Percentiles rank a stretch among this genome's conserved stretches.
Conservation (phyloP, 2,888 invertebrate genomes). For the Cryptocephalus moraei region DNA sequence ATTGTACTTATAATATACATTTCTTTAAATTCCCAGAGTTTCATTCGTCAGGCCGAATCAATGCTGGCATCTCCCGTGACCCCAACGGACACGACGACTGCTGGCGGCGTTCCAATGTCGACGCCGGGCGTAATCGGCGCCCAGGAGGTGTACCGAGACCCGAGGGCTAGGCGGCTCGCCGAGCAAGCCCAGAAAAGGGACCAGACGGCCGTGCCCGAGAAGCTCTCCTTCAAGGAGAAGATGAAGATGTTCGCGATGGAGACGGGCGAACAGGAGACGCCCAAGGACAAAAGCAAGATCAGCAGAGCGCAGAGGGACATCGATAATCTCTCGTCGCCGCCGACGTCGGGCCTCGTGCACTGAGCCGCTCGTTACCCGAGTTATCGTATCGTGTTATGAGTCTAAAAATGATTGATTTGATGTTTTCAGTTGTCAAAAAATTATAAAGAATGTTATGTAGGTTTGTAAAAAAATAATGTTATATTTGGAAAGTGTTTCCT, state of each 20-base stretch:
- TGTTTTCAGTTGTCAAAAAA: too few species aligned
- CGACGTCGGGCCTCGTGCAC: slow-evolving; percentile 24
- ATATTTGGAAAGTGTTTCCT: too few species aligned
- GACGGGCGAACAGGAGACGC: slow-evolving; percentile 85
- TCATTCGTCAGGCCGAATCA: slow-evolving; percentile 69
- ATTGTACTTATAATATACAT: slow-evolving; percentile 11
- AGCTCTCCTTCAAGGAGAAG: slow-evolving; percentile 94
- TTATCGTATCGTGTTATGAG: too few species aligned
- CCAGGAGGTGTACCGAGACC: slow-evolving; percentile 96
- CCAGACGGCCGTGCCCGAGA: slow-evolving; percentile 69
- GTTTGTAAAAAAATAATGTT: too few species aligned
- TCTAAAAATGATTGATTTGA: too few species aligned
- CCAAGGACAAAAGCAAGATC: slow-evolving; percentile 91
- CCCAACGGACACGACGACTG: slow-evolving; percentile 43
- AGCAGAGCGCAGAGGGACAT: slow-evolving; percentile 93
- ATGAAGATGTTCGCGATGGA: slow-evolving; percentile 99
- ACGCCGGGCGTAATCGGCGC: slow-evolving; percentile 97
- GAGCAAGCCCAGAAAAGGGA: slow-evolving; percentile 58
- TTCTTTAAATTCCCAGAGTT: slow-evolving; percentile 47
- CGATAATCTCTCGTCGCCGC: slow-evolving; percentile 52
- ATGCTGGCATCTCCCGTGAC: slow-evolving; percentile 69
- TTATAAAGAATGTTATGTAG: too few species aligned
- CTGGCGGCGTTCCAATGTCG: slow-evolving; percentile 42
- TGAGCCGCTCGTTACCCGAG: slow-evolving; percentile 7
- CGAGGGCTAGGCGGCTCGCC: slow-evolving; percentile 76